phyloP scores from a whole-genome alignment of 64 coral and sea anemone species.

The Anthopleura sola region DNA sequence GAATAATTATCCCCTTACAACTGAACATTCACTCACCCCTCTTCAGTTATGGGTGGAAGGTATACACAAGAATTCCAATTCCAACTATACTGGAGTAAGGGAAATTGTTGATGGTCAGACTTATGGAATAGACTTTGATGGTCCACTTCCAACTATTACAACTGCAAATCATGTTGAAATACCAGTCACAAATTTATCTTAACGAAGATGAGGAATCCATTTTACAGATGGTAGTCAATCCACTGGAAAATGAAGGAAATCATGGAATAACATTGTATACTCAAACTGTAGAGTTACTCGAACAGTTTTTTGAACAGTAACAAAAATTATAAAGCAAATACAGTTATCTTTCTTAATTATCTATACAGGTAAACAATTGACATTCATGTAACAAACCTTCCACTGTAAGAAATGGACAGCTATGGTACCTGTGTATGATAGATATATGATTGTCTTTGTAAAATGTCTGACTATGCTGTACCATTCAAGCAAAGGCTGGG shows the following conservation, averaged over 20 bases:
- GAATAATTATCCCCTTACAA: constrained; percentile 53
- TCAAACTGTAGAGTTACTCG: neutral
- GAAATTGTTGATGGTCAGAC: neutral
- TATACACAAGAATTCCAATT: constrained; percentile 24
- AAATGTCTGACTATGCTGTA: too few species aligned
- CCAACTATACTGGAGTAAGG: constrained; percentile 42
- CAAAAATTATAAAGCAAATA: too few species aligned
- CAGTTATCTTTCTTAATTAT: too few species aligned
- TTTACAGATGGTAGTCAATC: neutral
- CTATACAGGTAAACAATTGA: too few species aligned
- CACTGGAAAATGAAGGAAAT: constrained; percentile 27
- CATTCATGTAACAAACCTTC: too few species aligned
- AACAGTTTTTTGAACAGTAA: too few species aligned
- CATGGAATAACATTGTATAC: neutral
- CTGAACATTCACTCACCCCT: constrained; percentile 32
- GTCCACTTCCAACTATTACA: constrained; percentile 20
- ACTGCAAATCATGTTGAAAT: constrained; percentile 7
- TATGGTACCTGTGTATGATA: too few species aligned
- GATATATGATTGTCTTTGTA: too few species aligned
- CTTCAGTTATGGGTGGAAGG: constrained; percentile 51
- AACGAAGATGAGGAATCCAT: neutral
- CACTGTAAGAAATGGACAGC: too few species aligned
- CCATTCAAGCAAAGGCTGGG: too few species aligned
- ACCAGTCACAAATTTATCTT: constrained; percentile 7
- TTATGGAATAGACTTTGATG: constrained; percentile 39